These are phyloP conservation scores for Charanyca ferruginea DNA, from an alignment of 2,888 invertebrate species.

Conservation along the genomic window DNA sequence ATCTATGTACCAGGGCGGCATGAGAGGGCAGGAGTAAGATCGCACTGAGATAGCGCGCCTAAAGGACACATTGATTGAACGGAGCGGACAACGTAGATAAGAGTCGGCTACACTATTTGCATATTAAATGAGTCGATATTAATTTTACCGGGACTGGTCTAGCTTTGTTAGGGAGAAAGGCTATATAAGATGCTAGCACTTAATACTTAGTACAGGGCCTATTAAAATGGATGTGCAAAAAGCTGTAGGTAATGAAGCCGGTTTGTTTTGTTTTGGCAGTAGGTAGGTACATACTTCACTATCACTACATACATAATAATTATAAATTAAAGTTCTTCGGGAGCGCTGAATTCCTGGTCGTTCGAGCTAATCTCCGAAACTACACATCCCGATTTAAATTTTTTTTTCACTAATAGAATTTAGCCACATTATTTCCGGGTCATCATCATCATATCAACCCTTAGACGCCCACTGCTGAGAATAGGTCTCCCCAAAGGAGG, in stretches of 20 bases:
- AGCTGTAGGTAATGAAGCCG: conserved; percentile 33
- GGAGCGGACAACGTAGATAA: conserved; percentile 87
- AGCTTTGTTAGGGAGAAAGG: conserved; percentile 65
- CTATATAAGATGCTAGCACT: conserved; percentile 54
- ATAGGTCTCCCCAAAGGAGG: no score
- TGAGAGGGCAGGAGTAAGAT: conserved; percentile 79
- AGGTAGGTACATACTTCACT: no score
- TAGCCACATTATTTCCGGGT: no score
- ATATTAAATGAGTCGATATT: conserved; percentile 89
- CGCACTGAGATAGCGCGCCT: conserved; percentile 81
- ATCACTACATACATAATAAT: no score
- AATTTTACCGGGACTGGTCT: conserved; percentile 80
- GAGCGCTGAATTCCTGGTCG: no score
- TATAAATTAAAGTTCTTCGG: no score
- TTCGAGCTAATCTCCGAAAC: no score
- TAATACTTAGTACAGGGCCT: conserved; percentile 52
- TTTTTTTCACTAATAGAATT: no score
- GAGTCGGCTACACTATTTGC: conserved; percentile 84
- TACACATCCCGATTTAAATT: no score
- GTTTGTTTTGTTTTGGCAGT: conserved; percentile 5
- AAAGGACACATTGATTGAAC: conserved; percentile 90
- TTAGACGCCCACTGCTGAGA: no score
- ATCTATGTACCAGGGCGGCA: conserved; percentile 83
- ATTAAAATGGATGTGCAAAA: conserved; percentile 58
- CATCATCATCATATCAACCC: no score